Evolutionary conservation across 2,797 vertebrate species (phyloP).

Genomic region (Catostomus latipinnis): DNA sequence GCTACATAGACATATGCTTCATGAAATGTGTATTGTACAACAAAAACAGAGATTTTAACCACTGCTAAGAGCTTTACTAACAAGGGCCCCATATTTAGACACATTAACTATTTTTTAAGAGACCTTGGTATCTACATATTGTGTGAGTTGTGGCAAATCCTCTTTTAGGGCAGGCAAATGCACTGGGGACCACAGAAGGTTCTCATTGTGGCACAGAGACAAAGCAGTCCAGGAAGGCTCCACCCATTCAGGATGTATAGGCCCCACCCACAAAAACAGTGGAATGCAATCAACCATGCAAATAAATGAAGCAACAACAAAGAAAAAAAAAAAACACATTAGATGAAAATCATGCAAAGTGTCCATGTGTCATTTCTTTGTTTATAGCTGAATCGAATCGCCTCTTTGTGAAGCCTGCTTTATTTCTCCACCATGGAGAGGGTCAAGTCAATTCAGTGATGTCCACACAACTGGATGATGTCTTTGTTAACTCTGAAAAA

Average conservation of each 20-base stretch:
- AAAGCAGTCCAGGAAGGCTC: constrained; percentile 40
- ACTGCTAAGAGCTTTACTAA: constrained; percentile 63
- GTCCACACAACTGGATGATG: constrained; percentile 62
- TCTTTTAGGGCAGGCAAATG: constrained; percentile 36
- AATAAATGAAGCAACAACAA: constrained; percentile 64
- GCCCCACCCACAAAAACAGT: constrained; percentile 54
- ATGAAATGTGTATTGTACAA: constrained; percentile 76
- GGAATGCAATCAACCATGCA: constrained; percentile 71
- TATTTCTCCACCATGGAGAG: constrained; percentile 43
- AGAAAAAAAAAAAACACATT: constrained; percentile 64
- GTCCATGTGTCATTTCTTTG: constrained; percentile 62
- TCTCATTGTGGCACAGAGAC: constrained; percentile 51
- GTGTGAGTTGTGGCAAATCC: constrained; percentile 55
- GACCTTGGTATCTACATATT: constrained; percentile 75
- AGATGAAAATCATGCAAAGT: constrained; percentile 71
- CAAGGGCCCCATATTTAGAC: constrained; percentile 51
- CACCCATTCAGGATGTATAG: background rate
- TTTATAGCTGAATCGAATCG: constrained; percentile 66
- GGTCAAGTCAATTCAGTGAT: constrained; percentile 66
- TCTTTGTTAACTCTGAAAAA: constrained; percentile 52
- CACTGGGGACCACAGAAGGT: constrained; percentile 46
- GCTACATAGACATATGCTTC: constrained; percentile 69
- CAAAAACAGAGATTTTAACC: constrained; percentile 66
- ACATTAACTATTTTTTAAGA: constrained; percentile 57
- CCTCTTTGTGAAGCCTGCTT: constrained; percentile 60